Evolutionary conservation across 1,140 invertebrate species (phyloP).

Genomic region (Zophobas atratus): DNA sequence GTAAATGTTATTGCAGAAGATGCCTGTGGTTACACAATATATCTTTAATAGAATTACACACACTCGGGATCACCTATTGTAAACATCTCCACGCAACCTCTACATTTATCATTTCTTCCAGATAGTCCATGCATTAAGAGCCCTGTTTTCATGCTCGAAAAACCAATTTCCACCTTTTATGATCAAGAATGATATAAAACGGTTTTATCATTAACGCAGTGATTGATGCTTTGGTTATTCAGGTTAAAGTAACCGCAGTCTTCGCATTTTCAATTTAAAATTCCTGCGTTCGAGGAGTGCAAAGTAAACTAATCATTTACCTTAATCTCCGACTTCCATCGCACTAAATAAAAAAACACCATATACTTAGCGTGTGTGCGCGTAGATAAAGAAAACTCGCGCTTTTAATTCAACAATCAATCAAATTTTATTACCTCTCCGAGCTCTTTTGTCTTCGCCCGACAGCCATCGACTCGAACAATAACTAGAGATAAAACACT

Average conservation of each 20-base stretch:
- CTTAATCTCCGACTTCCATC: not conserved
- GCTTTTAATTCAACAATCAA: slow-evolving; percentile 18
- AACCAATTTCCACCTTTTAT: slow-evolving; percentile 10
- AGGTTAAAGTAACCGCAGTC: slow-evolving; percentile 6
- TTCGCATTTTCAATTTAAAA: slow-evolving; percentile 35
- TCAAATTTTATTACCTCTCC: slow-evolving; percentile 18
- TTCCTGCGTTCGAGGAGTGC: slow-evolving; percentile 18
- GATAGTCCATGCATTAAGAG: no score
- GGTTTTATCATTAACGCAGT: slow-evolving; percentile 15
- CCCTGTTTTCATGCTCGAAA: not conserved
- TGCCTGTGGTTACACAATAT: no score
- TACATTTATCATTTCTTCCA: no score
- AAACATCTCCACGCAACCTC: no score
- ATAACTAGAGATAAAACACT: slow-evolving; percentile 2
- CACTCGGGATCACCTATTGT: no score
- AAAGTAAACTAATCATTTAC: slow-evolving; percentile 26
- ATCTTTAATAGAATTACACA: no score
- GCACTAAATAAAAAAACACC: not conserved
- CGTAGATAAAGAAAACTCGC: not conserved
- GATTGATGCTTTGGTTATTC: slow-evolving; percentile 23
- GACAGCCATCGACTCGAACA: slow-evolving; percentile 3
- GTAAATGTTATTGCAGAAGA: no score
- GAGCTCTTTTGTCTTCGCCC: not conserved
- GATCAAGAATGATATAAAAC: slow-evolving; percentile 10
- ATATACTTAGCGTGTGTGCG: not conserved